Percentiles rank a stretch among this genome's conserved stretches.
Evolutionary conservation across 2,888 invertebrate species (phyloP).

Genomic region (Eristalinus aeneus): DNA sequence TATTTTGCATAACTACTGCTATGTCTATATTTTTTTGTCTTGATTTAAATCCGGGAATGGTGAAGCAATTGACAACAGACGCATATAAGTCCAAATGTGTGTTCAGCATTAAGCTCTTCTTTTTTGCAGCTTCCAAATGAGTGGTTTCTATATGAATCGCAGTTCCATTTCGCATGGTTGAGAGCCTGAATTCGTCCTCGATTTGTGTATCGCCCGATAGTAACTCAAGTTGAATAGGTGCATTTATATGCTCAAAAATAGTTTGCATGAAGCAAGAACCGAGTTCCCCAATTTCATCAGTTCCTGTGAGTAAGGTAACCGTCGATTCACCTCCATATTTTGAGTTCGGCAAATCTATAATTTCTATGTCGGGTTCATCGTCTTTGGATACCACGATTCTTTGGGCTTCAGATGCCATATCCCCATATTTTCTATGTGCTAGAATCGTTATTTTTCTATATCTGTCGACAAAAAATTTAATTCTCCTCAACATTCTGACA

Average conservation of each 20-base stretch:
- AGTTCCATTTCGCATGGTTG: slow-evolving; percentile 74
- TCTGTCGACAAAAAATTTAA: slow-evolving; percentile 5
- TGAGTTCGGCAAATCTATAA: slow-evolving; percentile 43
- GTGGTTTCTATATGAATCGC: slow-evolving; percentile 74
- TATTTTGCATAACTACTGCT: slow-evolving; percentile 75
- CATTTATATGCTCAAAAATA: slow-evolving; percentile 73
- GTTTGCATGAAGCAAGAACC: slow-evolving; percentile 14
- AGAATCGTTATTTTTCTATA: too few species aligned
- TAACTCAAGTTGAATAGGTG: slow-evolving; percentile 74
- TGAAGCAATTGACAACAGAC: slow-evolving; percentile 72
- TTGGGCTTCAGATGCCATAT: background rate
- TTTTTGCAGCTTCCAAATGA: slow-evolving; percentile 72
- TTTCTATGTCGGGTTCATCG: background rate
- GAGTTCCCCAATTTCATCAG: background rate
- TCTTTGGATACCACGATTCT: background rate
- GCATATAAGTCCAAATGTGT: slow-evolving; percentile 73
- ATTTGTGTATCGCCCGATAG: background rate
- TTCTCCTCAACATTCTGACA: slow-evolving; percentile 9
- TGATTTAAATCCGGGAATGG: slow-evolving; percentile 74
- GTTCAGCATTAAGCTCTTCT: slow-evolving; percentile 72
- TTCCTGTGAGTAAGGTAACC: slow-evolving; percentile 72
- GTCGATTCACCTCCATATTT: slow-evolving; percentile 75
- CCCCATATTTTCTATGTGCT: background rate
- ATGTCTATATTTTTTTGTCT: slow-evolving; percentile 73
- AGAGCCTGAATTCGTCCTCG: slow-evolving; percentile 44